These are phyloP conservation scores for Drosophila eugracilis DNA, from an alignment of 1,140 invertebrate genomes.

Conservation along the genomic window DNA sequence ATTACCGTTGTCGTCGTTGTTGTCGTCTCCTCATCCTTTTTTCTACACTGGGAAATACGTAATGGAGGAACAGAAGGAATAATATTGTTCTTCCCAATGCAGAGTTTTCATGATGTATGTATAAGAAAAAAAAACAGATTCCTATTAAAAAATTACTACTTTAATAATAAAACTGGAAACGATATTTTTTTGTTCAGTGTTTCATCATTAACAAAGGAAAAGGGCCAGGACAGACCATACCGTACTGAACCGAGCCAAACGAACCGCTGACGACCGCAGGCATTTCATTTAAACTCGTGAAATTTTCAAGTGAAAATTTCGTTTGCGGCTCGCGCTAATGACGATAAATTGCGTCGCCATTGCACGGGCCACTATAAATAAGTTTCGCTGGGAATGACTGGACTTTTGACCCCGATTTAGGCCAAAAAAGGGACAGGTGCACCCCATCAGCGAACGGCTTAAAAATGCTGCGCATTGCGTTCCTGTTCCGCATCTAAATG, in stretches of 20 bases:
- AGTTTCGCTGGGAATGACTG: conserved; percentile 61
- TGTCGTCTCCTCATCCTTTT: conserved; percentile 12
- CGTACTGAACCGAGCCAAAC: conserved; percentile 7
- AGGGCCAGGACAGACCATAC: conserved; percentile 24
- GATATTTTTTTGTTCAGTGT: conserved; percentile 2
- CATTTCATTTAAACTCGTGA: conserved; percentile 75
- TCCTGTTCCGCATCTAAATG: conserved; percentile 22
- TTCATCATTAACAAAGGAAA: conserved; percentile 63
- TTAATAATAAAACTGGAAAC: not conserved
- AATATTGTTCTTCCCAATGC: too few relatives aligned
- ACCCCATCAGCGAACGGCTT: conserved; percentile 40
- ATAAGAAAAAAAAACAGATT: too few relatives aligned
- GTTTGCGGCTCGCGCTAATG: conserved; percentile 66
- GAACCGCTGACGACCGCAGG: conserved; percentile 56
- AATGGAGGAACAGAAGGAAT: not conserved
- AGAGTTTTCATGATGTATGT: too few relatives aligned
- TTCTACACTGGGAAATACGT: not conserved
- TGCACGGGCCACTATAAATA: conserved; percentile 71
- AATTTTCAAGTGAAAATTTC: conserved; percentile 78
- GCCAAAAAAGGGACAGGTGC: conserved; percentile 18
- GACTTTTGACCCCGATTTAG: conserved; percentile 31
- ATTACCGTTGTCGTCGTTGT: conserved; percentile 70
- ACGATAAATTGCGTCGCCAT: conserved; percentile 74
- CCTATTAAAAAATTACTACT: too few relatives aligned
- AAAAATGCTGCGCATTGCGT: conserved; percentile 51